Evolutionary conservation across 2,113 vertebrate species (phyloP).

Genomic region (Corythornis madagascariensis): DNA sequence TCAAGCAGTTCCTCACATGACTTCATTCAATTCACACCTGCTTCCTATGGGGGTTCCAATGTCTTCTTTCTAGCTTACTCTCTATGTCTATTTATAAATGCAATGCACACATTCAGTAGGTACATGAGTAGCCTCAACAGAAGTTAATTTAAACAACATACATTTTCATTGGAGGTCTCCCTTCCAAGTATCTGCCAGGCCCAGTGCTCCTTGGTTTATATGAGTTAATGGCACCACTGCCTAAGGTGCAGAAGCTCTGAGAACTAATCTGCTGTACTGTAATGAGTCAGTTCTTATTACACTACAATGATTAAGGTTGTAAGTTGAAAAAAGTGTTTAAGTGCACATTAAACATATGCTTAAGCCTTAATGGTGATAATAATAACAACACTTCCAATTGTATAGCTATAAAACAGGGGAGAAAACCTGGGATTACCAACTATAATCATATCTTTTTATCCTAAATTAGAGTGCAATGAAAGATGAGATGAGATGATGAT

Average conservation of each 20-base stretch:
- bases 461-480: neutral
- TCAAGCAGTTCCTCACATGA: neutral
- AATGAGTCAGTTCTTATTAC: conserved; percentile 24
- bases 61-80: neutral
- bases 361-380: conserved; percentile 32
- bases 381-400: neutral
- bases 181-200: neutral
- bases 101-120: neutral
- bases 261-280: conserved; percentile 20
- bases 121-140: neutral
- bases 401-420: neutral
- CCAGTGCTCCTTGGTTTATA: neutral
- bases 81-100: neutral
- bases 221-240: neutral
- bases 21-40: neutral
- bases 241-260: conserved; percentile 22
- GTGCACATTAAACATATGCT: conserved; percentile 13
- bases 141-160: neutral
- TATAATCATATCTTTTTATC: neutral
- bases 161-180: neutral
- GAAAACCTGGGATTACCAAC: neutral
- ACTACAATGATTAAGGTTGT: neutral
- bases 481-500: neutral
- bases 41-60: neutral
- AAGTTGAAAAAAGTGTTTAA: conserved; percentile 36